Base-by-base conservation (phyloP, 1,140 invertebrate genomes). In the Saxidomus purpurata region DNA sequence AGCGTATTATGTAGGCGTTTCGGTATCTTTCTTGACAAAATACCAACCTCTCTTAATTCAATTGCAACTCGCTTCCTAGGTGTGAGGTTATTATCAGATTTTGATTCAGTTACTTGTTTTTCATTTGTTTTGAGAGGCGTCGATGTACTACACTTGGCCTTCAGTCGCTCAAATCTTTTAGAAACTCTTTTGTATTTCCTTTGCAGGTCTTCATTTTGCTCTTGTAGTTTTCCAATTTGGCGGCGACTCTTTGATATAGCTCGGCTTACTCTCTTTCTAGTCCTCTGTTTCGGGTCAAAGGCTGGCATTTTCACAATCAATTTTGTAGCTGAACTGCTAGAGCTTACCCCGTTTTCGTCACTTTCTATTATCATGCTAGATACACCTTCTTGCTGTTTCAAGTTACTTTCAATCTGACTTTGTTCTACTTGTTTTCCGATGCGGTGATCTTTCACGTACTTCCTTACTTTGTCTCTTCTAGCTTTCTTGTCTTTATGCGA, bases 131-230 rank as follows among this genome's bases (percentile, higher is more conserved):
- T 4, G 6, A 43, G 6, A 15, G 15, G 43, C 15, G 43, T 43
- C 6, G 43, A 43, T 15, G 43, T 43, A 43, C 43, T 43, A 15
- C 43, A 8, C 43, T 71, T 71, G 31, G 4, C 31, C 36, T 19
- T 34, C 28, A 15, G 67, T 17, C 36, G 3, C 13, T 71, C 43
- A 43, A 43, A 71, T 34, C 67, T 4, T 34, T 71, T 71, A 6
- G 67, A 71, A 71, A 71, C 52, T 22, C 17, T 59, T 59, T 59
- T 69, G 63, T 69, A 69, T 34, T 34, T 69, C 31, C 9, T 69
- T 34, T 69, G 63, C 11, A 34, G 34, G 3, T 34, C 19, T 69
- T 31, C 28, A 19, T 38, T 69, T 69, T 69, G 9, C n/a, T 31
- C n/a, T 38, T 69, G 11, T 9, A 38, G 31, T 34, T 69, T 69